Percentiles rank a stretch among this genome's conserved stretches.
These are phyloP conservation scores for Leptoteleia sp. DNA, from an alignment of 1,140 invertebrate genomes.

Conservation along the genomic window DNA sequence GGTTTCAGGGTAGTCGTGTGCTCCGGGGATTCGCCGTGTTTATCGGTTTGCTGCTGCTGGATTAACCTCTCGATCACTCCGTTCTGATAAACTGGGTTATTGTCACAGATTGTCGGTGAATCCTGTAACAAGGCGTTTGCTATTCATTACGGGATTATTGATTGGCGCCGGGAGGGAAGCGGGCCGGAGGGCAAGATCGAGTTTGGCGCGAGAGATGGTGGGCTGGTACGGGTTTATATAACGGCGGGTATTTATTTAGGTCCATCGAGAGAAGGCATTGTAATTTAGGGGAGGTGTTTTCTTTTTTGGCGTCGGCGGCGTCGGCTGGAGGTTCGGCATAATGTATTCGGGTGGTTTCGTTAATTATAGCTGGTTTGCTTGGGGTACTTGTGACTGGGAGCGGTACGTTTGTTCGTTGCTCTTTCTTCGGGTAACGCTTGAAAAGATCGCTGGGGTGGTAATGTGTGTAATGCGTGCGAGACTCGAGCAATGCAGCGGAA, in stretches of 20 bases:
- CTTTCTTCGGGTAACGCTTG: too few relatives aligned
- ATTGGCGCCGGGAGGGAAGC: conserved; percentile 1
- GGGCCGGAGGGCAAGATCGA: conserved; percentile 17
- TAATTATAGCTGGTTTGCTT: too few relatives aligned
- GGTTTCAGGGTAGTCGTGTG: conserved; percentile 62
- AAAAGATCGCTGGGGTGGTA: too few relatives aligned
- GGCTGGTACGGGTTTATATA: neutral
- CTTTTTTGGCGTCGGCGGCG: too few relatives aligned
- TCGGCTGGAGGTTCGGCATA: too few relatives aligned
- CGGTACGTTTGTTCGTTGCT: too few relatives aligned
- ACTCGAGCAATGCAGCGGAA: too few relatives aligned
- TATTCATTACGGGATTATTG: conserved; percentile 57
- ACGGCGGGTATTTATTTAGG: conserved; percentile 26
- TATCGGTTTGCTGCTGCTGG: conserved; percentile 72
- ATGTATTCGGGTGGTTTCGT: too few relatives aligned
- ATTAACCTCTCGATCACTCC: conserved; percentile 82
- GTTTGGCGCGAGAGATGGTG: conserved; percentile 18
- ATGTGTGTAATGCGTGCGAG: too few relatives aligned
- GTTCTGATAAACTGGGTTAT: conserved; percentile 81
- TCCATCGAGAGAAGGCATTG: neutral
- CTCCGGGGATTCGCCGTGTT: conserved; percentile 63
- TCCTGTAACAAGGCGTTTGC: conserved; percentile 67
- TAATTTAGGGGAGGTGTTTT: too few relatives aligned
- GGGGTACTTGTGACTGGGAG: too few relatives aligned
- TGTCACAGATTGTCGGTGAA: conserved; percentile 70